These are phyloP conservation scores for Cylindroiulus punctatus DNA, from an alignment of 2,888 invertebrate species.

Conservation along the genomic window DNA sequence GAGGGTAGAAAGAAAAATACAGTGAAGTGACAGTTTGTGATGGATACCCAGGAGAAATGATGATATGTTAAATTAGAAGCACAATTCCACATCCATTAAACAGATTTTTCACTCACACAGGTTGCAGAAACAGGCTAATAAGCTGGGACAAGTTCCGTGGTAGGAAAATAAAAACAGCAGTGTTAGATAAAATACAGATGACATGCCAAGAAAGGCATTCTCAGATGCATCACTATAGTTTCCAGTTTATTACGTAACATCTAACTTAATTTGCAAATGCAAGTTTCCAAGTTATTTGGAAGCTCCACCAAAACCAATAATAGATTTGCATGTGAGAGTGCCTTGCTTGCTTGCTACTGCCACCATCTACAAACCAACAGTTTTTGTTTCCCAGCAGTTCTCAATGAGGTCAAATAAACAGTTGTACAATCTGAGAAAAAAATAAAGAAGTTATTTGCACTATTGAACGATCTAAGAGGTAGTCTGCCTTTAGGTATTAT, in stretches of 20 bases:
- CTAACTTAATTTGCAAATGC: too few species aligned
- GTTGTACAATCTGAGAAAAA: not conserved
- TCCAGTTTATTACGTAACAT: too few species aligned
- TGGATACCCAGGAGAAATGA: conserved; percentile 43
- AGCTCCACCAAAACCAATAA: too few species aligned
- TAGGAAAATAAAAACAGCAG: not conserved
- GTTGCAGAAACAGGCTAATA: conserved; percentile 21
- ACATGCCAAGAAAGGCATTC: not conserved
- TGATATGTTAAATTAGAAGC: conserved; percentile 22
- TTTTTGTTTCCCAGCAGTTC: not conserved
- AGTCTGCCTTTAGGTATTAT: not conserved
- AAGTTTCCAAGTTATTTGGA: too few species aligned
- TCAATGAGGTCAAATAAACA: not conserved
- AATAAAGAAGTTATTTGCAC: conserved; percentile 36
- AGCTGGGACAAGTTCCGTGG: not conserved
- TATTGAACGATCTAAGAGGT: conserved; percentile 42
- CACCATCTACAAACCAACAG: not conserved
- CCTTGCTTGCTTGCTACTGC: not conserved
- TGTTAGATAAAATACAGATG: not conserved
- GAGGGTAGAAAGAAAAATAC: conserved; percentile 8
- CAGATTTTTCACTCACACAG: not conserved
- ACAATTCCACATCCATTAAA: conserved; percentile 4
- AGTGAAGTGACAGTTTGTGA: conserved; percentile 16
- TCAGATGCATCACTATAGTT: not conserved
- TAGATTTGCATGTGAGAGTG: not conserved